Evolutionary conservation across 1,140 invertebrate species (phyloP).

Genomic region (Drosophila orosa): DNA sequence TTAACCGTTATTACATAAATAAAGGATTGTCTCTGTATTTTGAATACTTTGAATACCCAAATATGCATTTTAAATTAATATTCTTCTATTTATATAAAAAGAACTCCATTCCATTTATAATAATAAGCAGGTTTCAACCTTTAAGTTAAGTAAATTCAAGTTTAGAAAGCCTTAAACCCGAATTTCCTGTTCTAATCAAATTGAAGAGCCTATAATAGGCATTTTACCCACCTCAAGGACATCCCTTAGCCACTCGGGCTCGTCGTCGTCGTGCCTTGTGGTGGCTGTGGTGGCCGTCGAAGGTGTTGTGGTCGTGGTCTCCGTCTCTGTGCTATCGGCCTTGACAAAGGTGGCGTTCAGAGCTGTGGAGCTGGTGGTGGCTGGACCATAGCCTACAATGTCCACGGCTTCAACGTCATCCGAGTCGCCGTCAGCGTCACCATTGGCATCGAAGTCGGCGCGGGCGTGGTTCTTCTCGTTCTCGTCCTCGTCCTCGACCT

Average conservation of each 20-base stretch:
- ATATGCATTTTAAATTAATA: too few species aligned
- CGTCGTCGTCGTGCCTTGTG: slow-evolving; percentile 84
- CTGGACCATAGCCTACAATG: slow-evolving; percentile 73
- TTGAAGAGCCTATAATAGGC: neutral
- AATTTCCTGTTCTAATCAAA: neutral
- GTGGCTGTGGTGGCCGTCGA: slow-evolving; percentile 77
- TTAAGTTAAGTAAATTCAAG: neutral
- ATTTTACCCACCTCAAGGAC: slow-evolving; percentile 82
- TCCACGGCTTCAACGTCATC: slow-evolving; percentile 75
- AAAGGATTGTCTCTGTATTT: too few species aligned
- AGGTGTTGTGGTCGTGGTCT: slow-evolving; percentile 68
- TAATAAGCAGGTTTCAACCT: neutral
- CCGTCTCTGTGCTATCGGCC: slow-evolving; percentile 70
- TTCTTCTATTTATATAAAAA: too few species aligned
- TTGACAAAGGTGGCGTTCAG: slow-evolving; percentile 68
- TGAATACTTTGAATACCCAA: too few species aligned
- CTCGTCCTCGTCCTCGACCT: slow-evolving; percentile 33
- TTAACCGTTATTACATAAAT: too few species aligned
- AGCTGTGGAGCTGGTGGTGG: slow-evolving; percentile 18
- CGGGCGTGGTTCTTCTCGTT: slow-evolving; percentile 56
- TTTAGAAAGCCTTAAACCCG: neutral
- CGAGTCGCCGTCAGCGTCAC: slow-evolving; percentile 63
- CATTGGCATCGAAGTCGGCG: slow-evolving; percentile 49
- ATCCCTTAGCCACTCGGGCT: slow-evolving; percentile 86
- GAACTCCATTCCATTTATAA: neutral